Evolutionary conservation across 2,888 invertebrate genomes (phyloP), one percentile per base, ranked within the genome.

Genomic region (Polydesmus complanatus): DNA sequence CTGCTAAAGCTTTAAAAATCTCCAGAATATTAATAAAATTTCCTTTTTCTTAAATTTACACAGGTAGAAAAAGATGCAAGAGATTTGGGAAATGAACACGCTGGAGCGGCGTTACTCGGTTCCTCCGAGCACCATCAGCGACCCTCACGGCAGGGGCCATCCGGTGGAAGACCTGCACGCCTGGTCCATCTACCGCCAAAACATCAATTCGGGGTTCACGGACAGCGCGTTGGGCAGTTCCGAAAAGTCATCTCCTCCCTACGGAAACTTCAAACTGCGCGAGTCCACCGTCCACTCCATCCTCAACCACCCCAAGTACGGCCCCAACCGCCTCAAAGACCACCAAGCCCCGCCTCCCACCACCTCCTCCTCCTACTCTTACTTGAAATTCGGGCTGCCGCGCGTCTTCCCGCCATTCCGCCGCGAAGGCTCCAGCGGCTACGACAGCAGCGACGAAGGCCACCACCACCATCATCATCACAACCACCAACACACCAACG

Each of bases 231-330:
- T 93, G 65, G 93, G 93, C 59, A 90, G 89, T 65, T 88, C 90
- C 50, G 92, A 93, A 73, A 90, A 92, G 77, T 89, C 90, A 67
- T 92, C 92, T 51, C 79, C 92, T 69, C 92, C 92, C 61, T 92
- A 92, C 75, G 93, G 93, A 61, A 93, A 93, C 74, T 94, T 94
- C 76, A 92, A 92, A 73, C 80, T 94, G 49, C 79, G 92, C 63
- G 92, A 94, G 71, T 89, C 92, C 62, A 92, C 92, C 57, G 92
- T 93, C 58, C 91, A 93, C 76, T 90, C 90, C 60, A 93, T 93
- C 66, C 74, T 89, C 58, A 82, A 85, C 54, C 91, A 92, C 76
- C 92, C 92, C 54, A 80, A 92, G 74, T 92, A 79, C 61, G 92
- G 70, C 86, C 90, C 62, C 86, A 88, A 83, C 86, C 63, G 65